Base-by-base conservation (phyloP, 2,888 invertebrate genomes). In the Meta bourneti region DNA sequence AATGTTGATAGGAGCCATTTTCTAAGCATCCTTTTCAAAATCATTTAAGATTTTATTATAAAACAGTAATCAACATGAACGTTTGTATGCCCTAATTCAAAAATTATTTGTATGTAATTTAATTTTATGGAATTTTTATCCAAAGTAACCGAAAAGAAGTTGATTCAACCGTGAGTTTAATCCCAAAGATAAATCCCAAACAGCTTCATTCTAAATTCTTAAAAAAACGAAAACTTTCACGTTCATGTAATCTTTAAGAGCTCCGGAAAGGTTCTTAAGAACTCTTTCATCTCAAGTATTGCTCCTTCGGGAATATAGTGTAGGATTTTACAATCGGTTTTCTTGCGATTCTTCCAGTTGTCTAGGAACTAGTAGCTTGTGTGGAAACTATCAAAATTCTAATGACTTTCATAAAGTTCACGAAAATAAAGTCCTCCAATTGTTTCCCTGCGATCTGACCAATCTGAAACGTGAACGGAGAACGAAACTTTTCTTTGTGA, bases 371-470 rank as follows among this genome's bases (percentile, higher is more conserved):
- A 61, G 61, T 61, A 16, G 16, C 11, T 11, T 61, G 61, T 6
- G 51, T 13, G n/a, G 34, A 70, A 80, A 80, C 80, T 54, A 80
- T 80, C 80, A 80, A 80, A 80, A 80, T 80, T 80, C 69, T 61
- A 80, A 69, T 80, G 80, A 80, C 80, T 80, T 69, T 54, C 69
- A 61, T 69, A 61, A 69, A 69, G 34, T 69, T 80, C 61, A 6
- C 6, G n/a, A 69, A 61, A 80, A 80, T 34, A 51, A 77, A 77
- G n/a, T 51, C 49, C 61, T 61, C 16, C 61, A 61, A 61, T 61
- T 16, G 11, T 61, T 61, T 61, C 61, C 11, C 11, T 5, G 61
- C 61, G 16, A 61, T 9, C 61, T 61, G 61, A 61, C 61, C 61
- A 11, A 34, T 34, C 34, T 34, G 34, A 16, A 61, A 61, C 16